phyloP scores from a whole-genome alignment of 2,797 vertebrate genomes.

The Oryzias dopingdopingensis region DNA sequence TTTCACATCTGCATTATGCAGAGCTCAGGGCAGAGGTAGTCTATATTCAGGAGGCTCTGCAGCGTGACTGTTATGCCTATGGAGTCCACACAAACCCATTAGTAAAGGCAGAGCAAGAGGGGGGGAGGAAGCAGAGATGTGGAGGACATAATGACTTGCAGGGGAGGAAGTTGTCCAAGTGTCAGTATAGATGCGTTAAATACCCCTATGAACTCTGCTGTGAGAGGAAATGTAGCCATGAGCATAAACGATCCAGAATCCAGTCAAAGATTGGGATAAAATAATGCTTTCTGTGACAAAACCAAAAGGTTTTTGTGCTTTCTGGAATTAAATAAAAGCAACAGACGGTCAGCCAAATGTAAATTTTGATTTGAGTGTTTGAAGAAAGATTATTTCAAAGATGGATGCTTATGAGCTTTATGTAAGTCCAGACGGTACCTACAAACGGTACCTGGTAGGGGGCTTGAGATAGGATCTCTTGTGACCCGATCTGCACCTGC shows the following conservation, averaged over 20 bases:
- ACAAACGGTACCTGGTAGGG: slow-evolving; percentile 21
- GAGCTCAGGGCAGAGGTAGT: slow-evolving; percentile 24
- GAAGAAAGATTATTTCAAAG: slow-evolving; percentile 65
- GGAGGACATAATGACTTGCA: slow-evolving; percentile 52
- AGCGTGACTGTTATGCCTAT: slow-evolving; percentile 45
- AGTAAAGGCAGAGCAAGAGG: slow-evolving; percentile 40
- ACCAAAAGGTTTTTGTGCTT: slow-evolving; percentile 23
- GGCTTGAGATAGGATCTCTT: slow-evolving; percentile 38
- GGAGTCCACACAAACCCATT: slow-evolving; percentile 59
- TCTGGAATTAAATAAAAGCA: slow-evolving; percentile 30
- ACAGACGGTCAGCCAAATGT: slow-evolving; percentile 23
- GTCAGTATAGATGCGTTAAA: slow-evolving; percentile 55
- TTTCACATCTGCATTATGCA: slow-evolving; percentile 25
- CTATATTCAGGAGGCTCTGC: slow-evolving; percentile 37
- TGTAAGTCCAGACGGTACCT: slow-evolving; percentile 34
- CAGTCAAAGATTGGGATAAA: slow-evolving; percentile 28
- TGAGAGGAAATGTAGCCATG: slow-evolving; percentile 29
- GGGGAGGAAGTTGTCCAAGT: slow-evolving; percentile 46
- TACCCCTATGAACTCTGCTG: slow-evolving; percentile 33
- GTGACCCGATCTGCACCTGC: slow-evolving; percentile 41
- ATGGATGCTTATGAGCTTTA: slow-evolving; percentile 63
- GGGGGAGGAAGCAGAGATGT: slow-evolving; percentile 25
- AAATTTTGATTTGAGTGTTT: slow-evolving; percentile 62
- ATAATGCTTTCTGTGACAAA: slow-evolving; percentile 1
- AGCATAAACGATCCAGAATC: slow-evolving; percentile 44